phyloP scores from a whole-genome alignment of 2,797 vertebrate genomes.

The Urophycis tenuis region DNA sequence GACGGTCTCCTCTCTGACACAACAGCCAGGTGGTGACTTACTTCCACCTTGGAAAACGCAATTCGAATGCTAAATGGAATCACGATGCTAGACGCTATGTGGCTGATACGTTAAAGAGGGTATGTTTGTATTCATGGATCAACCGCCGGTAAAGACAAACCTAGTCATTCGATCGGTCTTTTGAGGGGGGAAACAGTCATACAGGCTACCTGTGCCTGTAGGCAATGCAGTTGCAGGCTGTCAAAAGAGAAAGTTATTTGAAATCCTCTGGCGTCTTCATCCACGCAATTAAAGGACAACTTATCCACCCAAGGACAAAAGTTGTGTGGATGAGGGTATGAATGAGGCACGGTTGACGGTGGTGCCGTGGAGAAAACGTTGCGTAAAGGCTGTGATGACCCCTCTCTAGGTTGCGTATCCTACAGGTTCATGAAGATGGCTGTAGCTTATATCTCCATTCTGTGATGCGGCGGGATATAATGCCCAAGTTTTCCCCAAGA shows the following conservation, averaged over 20 bases:
- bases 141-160: neutral
- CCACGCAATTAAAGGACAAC: conserved; percentile 41
- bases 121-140: neutral
- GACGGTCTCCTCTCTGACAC: neutral
- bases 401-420: conserved; percentile 37
- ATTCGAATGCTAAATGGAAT: neutral
- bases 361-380: neutral
- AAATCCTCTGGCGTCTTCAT: conserved; percentile 43
- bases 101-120: neutral
- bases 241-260: conserved; percentile 18
- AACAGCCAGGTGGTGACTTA: neutral
- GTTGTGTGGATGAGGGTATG: conserved; percentile 30
- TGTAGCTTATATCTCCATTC: conserved; percentile 9
- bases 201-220: conserved; percentile 16
- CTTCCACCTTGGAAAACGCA: neutral
- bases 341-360: conserved; percentile 35
- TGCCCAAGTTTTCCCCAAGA: conserved; percentile 18
- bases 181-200: neutral
- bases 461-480: conserved; percentile 35
- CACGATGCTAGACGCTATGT: neutral
- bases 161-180: neutral
- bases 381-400: conserved; percentile 34
- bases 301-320: conserved; percentile 54
- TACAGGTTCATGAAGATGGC: conserved; percentile 38
- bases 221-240: conserved; percentile 30